Evolutionary conservation across 2,113 vertebrate species (phyloP).

Genomic region (Hiodon tergisus): DNA sequence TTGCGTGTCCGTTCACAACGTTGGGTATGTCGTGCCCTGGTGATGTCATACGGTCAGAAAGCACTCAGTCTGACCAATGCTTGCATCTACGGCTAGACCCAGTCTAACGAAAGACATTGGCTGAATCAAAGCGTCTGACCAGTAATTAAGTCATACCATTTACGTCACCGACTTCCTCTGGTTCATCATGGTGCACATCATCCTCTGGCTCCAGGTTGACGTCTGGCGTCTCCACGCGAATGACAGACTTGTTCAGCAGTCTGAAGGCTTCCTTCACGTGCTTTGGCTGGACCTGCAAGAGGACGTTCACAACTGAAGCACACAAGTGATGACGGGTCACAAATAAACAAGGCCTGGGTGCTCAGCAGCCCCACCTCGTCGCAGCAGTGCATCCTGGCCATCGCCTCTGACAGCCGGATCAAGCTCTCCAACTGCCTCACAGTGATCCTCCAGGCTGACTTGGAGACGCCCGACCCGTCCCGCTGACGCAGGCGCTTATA

Average conservation of each 20-base stretch:
- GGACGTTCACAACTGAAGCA: background rate
- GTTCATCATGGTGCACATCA: slow-evolving; percentile 62
- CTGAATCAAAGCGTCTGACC: too few species aligned
- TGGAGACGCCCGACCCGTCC: slow-evolving; percentile 79
- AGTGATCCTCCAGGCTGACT: slow-evolving; percentile 93
- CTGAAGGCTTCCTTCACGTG: slow-evolving; percentile 98
- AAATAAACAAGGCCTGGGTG: background rate
- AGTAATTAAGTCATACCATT: slow-evolving; percentile 53
- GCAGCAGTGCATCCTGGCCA: slow-evolving; percentile 98
- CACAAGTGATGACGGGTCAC: too few species aligned
- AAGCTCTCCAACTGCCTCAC: slow-evolving; percentile 95
- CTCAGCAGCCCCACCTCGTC: slow-evolving; percentile 73
- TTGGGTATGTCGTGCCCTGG: slow-evolving; percentile 67
- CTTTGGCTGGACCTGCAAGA: slow-evolving; percentile 87
- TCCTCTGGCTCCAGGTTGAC: slow-evolving; percentile 93
- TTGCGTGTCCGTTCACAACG: slow-evolving; percentile 59
- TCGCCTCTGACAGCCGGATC: slow-evolving; percentile 93
- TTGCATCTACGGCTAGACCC: background rate
- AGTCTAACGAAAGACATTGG: too few species aligned
- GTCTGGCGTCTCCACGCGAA: slow-evolving; percentile 95
- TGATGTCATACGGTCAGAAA: slow-evolving; percentile 6
- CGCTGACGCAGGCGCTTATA: slow-evolving; percentile 93
- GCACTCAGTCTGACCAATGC: background rate
- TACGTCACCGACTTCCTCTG: slow-evolving; percentile 56
- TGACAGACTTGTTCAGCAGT: slow-evolving; percentile 95